Percentiles rank a stretch among this genome's conserved stretches.
phyloP scores from a whole-genome alignment of 35 echinoderm and acorn worm species.

The Ophiothrix spiculata region DNA sequence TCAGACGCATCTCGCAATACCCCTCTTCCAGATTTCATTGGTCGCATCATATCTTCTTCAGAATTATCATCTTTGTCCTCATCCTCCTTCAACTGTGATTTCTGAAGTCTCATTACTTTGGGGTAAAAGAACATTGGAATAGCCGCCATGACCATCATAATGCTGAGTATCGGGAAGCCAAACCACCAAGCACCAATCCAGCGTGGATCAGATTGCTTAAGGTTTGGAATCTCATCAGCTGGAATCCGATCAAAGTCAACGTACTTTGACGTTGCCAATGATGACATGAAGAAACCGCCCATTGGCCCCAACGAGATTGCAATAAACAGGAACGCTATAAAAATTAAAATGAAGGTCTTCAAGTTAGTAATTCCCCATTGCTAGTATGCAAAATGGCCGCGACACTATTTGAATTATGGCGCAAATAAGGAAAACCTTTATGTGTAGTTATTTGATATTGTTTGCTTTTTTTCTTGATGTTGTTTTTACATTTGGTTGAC shows the following conservation, averaged over 20 bases:
- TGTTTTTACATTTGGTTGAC: no score
- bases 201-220: conserved; percentile 11
- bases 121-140: background rate
- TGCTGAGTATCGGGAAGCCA: background rate
- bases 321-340: background rate
- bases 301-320: background rate
- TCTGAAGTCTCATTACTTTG: background rate
- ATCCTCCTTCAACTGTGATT: background rate
- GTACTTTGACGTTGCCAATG: background rate
- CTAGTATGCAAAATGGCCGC: no score
- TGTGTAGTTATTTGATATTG: no score
- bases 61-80: background rate
- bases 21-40: background rate
- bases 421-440: no score
- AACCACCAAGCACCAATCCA: conserved; percentile 48
- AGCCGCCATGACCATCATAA: background rate
- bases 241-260: background rate
- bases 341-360: no score
- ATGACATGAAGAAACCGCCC: background rate
- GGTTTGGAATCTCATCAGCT: background rate
- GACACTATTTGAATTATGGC: no score
- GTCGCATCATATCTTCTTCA: background rate
- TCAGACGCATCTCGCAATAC: background rate
- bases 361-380: no score
- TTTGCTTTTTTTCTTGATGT: no score